These are phyloP conservation scores for Heliothis virescens DNA, from an alignment of 1,140 invertebrate species.

Conservation along the genomic window DNA sequence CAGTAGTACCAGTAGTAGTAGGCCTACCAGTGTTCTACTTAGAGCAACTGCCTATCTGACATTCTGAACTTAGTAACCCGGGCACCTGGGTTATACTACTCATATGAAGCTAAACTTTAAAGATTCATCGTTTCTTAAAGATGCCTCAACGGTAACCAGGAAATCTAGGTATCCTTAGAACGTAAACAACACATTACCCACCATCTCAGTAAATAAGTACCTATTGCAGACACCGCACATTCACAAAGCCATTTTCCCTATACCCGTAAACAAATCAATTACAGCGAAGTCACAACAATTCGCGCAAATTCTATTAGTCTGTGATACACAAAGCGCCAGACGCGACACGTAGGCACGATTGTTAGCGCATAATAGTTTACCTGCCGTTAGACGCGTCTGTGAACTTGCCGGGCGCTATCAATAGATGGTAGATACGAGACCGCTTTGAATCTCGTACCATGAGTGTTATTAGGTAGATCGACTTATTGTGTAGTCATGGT, in stretches of 20 bases:
- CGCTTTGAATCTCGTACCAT: conserved; percentile 13
- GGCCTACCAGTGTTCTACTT: too few species aligned
- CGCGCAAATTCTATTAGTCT: conserved; percentile 34
- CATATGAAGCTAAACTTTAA: too few species aligned
- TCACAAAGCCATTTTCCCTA: not conserved
- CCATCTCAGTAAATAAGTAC: not conserved
- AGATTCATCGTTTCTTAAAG: too few species aligned
- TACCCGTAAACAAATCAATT: conserved; percentile 5
- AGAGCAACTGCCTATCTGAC: too few species aligned
- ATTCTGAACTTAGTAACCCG: too few species aligned
- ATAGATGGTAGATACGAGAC: conserved; percentile 23
- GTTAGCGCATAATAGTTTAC: conserved; percentile 43
- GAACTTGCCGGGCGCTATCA: conserved; percentile 46
- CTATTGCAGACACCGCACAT: not conserved
- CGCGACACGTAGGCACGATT: conserved; percentile 36
- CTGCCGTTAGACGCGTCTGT: conserved; percentile 26
- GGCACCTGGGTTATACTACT: too few species aligned
- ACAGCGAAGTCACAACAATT: conserved; percentile 25
- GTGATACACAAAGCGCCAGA: conserved; percentile 34
- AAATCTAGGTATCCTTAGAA: too few species aligned
- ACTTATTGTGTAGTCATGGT: not conserved
- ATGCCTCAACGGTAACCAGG: too few species aligned
- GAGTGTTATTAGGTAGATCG: conserved; percentile 26
- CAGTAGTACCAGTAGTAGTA: too few species aligned
- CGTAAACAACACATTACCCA: too few species aligned